Base-by-base conservation (phyloP, 2,797 vertebrate species). In the Acanthornis magna region DNA sequence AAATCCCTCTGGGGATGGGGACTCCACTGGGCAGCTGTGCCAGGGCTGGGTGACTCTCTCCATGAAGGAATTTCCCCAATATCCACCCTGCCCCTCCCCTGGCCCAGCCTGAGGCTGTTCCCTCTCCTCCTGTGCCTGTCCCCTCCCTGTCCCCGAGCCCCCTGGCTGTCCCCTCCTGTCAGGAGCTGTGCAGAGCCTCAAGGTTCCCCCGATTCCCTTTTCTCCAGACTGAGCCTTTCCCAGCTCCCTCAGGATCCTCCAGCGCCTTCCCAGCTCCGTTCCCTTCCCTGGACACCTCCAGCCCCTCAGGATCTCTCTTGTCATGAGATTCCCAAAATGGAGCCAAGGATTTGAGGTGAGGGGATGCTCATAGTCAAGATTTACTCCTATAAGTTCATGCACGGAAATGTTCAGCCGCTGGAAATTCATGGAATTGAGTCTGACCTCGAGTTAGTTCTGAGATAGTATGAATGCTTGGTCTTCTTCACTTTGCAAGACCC, bases 321-420 rank as follows among this genome's bases (percentile, higher is more conserved):
- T 43, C 40, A 4, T 9, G 50, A 26, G 10, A 5, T 12, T 14
- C 43, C 57, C 50, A 63, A 68, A 83, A 4, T 16, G 17, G 32
- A 50, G 7, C 38, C 29, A 25, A 22, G 51, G 38, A 34, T 32
- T 7, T 2, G 30, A 32, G 40, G 23, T 40, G 38, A 77, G 34
- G 30, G 2, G 10, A 34, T 42, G 4, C 40, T 53, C 30, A 5
- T 2, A 7, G 22, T 6, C 30, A 18, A 17, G 42, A 26, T 66
- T 72, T 65, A 10, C 9, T 53, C 54, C 74, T n/a, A 0, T 2
- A 32, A 19, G 5, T 21, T 7, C 5, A 3, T 0, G 3, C 23
- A 3, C 14, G 14, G 25, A 26, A 38, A 58, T 54, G 3, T 38
- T 88, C 0, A 0, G 11, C 51, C 29, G 2, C 10, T 10, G 53